Evolutionary conservation across 2,797 vertebrate genomes (phyloP).

Genomic region (Cephalopachus bancanus): DNA sequence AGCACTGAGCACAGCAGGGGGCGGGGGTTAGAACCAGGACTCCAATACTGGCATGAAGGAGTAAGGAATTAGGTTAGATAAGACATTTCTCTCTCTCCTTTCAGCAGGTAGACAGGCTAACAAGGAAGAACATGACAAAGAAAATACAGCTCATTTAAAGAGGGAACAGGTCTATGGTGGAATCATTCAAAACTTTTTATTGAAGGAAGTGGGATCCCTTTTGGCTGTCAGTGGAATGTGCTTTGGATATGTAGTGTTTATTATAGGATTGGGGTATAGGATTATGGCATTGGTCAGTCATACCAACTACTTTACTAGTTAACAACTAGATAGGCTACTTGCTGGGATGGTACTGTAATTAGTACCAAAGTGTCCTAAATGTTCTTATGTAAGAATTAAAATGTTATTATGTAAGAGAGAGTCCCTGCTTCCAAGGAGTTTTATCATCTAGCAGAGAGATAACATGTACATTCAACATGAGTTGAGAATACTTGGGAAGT

Average conservation of each 20-base stretch:
- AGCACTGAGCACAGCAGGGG: not conserved
- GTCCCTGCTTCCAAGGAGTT: not conserved
- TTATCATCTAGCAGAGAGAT: conserved; percentile 35
- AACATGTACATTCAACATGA: not conserved
- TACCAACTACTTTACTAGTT: not conserved
- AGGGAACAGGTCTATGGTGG: not conserved
- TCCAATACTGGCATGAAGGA: not conserved
- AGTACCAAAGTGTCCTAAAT: conserved; percentile 8
- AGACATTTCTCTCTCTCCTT: conserved; percentile 56
- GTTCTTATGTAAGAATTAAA: conserved; percentile 11
- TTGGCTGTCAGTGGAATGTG: not conserved
- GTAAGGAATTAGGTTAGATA: conserved; percentile 11
- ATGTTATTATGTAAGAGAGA: conserved; percentile 32
- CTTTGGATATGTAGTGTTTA: not conserved
- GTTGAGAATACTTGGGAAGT: not conserved
- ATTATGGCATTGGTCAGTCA: not conserved
- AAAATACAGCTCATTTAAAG: conserved; percentile 15
- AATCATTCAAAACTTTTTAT: conserved; percentile 32
- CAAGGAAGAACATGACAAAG: conserved; percentile 25
- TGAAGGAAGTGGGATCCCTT: not conserved
- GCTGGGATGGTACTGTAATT: not conserved
- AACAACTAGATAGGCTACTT: conserved; percentile 4
- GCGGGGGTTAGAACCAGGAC: not conserved
- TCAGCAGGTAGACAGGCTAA: conserved; percentile 62
- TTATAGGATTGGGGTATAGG: not conserved